These are phyloP conservation scores for Hozukius guyotensis DNA, from an alignment of 2,797 vertebrate species.

Conservation along the genomic window DNA sequence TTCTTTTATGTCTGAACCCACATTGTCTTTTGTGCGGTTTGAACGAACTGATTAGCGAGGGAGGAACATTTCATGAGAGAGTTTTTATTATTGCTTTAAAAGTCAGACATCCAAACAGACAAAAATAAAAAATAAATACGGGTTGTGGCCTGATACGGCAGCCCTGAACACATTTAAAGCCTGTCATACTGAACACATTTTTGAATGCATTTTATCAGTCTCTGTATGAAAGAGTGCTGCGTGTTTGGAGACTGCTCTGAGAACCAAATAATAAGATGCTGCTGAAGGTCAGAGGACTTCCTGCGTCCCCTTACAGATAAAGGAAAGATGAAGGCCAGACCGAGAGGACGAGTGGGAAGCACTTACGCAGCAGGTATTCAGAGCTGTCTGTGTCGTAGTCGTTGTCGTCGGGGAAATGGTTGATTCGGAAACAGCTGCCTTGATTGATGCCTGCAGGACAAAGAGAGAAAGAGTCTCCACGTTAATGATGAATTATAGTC, in stretches of 20 bases:
- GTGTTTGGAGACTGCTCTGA: background rate
- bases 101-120: background rate
- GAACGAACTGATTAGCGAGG: background rate
- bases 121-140: background rate
- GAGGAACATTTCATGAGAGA: background rate
- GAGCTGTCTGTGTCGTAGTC: slow-evolving; percentile 98
- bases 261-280: background rate
- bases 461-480: slow-evolving; percentile 1
- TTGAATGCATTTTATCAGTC: background rate
- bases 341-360: background rate
- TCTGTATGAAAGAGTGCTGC: background rate
- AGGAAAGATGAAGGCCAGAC: background rate
- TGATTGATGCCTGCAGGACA: slow-evolving; percentile 90
- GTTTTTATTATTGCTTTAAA: background rate
- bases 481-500: background rate
- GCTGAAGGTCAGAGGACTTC: background rate
- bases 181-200: background rate
- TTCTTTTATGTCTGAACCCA: background rate
- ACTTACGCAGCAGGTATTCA: slow-evolving; percentile 97
- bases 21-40: background rate
- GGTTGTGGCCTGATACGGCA: background rate
- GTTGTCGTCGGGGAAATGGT: slow-evolving; percentile 97
- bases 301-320: background rate
- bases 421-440: slow-evolving; percentile 97
- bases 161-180: background rate